phyloP scores from a whole-genome alignment of 2,113 vertebrate species.

The Oncorhynchus masou region DNA sequence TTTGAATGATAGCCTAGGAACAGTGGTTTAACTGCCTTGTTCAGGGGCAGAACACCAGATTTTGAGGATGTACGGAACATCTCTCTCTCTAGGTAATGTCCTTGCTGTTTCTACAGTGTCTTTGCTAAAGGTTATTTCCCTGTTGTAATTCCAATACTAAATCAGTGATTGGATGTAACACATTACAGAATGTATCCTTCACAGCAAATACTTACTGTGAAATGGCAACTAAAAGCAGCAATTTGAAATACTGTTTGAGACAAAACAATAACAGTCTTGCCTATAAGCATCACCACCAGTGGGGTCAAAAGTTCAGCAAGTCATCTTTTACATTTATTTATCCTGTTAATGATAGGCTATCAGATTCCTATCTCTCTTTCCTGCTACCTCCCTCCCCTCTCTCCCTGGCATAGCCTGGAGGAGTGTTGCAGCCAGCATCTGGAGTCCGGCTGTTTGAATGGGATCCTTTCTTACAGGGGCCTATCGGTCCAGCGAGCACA shows the following conservation, averaged over 20 bases:
- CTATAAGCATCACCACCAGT: conserved; percentile 49
- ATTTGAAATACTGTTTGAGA: conserved; percentile 44
- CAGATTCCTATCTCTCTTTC: conserved; percentile 76
- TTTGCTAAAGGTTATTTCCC: neutral
- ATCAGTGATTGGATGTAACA: conserved; percentile 26
- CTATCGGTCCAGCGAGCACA: conserved; percentile 65
- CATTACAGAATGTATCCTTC: neutral
- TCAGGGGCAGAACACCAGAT: no score
- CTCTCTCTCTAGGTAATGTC: no score
- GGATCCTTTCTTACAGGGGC: conserved; percentile 57
- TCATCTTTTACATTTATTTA: conserved; percentile 74
- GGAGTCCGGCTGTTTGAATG: conserved; percentile 59
- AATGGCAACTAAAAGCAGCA: conserved; percentile 8
- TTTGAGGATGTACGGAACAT: no score
- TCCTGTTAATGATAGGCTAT: conserved; percentile 76
- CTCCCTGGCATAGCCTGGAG: conserved; percentile 65
- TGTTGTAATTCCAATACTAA: conserved; percentile 18
- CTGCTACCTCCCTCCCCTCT: conserved; percentile 30
- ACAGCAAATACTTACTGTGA: conserved; percentile 43
- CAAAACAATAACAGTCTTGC: conserved; percentile 56
- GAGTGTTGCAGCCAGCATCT: conserved; percentile 61
- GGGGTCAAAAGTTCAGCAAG: conserved; percentile 54
- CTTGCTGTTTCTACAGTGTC: no score
- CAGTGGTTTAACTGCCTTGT: no score
- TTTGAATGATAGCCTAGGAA: no score